These are phyloP conservation scores for Rhagoletis pomonella DNA, from an alignment of 1,140 invertebrate species.

Conservation along the genomic window DNA sequence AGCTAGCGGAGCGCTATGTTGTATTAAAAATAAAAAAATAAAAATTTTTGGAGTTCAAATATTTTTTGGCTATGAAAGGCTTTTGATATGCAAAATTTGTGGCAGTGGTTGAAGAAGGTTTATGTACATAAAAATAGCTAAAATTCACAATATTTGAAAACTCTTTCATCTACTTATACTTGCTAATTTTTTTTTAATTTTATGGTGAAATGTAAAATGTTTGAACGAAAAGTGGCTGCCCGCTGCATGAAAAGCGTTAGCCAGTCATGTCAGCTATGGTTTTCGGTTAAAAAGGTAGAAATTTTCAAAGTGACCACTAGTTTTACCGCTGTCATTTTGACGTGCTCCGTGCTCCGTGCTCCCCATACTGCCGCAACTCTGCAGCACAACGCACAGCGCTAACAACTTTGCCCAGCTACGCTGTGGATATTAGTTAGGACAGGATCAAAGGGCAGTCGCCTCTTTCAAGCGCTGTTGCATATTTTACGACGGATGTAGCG, in stretches of 20 bases:
- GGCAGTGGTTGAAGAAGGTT: neutral
- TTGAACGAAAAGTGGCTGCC: slow-evolving; percentile 2
- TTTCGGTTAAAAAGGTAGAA: slow-evolving; percentile 45
- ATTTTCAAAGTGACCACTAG: slow-evolving; percentile 48
- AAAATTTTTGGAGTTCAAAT: neutral
- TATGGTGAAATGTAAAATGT: neutral
- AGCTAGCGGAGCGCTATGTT: neutral
- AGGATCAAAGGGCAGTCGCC: slow-evolving; percentile 32
- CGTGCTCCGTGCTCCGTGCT: neutral
- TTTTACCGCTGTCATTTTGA: slow-evolving; percentile 50
- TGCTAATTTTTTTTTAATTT: neutral
- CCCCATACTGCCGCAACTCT: neutral
- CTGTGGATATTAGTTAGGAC: neutral
- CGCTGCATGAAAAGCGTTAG: slow-evolving; percentile 7
- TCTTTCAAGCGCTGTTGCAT: slow-evolving; percentile 34
- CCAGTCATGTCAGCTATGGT: slow-evolving; percentile 20
- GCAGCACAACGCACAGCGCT: neutral
- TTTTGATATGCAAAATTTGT: slow-evolving; percentile 40
- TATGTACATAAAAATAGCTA: neutral
- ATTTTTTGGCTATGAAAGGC: neutral
- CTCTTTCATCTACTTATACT: neutral
- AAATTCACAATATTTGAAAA: slow-evolving; percentile 1
- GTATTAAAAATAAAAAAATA: neutral
- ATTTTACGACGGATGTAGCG: slow-evolving; percentile 5
- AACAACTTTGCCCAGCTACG: neutral